Percentiles rank a stretch among this genome's conserved stretches.
These are phyloP conservation scores for Entomobrya proxima DNA, from an alignment of 2,888 invertebrate genomes.

Conservation along the genomic window DNA sequence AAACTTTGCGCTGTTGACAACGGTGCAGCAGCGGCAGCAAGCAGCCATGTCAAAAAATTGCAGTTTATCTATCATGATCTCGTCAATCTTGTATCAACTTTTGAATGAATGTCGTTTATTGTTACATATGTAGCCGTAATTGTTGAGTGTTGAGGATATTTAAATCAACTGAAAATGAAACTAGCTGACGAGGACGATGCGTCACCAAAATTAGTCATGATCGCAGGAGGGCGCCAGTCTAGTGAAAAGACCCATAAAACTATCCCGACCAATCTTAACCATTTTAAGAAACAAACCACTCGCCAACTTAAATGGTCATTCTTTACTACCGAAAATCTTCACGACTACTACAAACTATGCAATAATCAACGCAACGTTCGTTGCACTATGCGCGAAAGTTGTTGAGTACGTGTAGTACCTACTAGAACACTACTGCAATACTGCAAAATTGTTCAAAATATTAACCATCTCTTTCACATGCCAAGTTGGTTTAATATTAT, in stretches of 20 bases:
- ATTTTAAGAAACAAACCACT: constrained; percentile 41
- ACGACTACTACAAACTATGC: too few species aligned
- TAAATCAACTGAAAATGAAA: constrained; percentile 31
- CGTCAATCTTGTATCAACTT: background rate
- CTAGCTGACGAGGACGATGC: constrained; percentile 6
- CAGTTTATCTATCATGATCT: constrained; percentile 8
- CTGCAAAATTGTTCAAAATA: too few species aligned
- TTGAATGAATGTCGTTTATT: background rate
- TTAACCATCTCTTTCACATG: too few species aligned
- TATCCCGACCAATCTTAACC: constrained; percentile 51
- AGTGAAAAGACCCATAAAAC: constrained; percentile 50
- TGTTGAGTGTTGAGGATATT: background rate
- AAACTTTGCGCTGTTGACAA: background rate
- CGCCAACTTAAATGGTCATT: background rate
- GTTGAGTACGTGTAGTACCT: too few species aligned
- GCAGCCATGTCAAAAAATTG: constrained; percentile 28
- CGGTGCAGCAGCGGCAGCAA: background rate
- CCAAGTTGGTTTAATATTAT: too few species aligned
- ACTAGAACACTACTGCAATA: too few species aligned
- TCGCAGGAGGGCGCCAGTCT: constrained; percentile 59
- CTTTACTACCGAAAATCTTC: background rate
- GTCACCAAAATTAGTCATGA: constrained; percentile 66
- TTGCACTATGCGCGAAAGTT: too few species aligned
- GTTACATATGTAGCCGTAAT: constrained; percentile 22
- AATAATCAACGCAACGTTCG: too few species aligned